A percentile compares a stretch with the other conserved stretches of the same genome.
phyloP scores from a whole-genome alignment of 2,888 invertebrate species.

The Cinara cedri region DNA sequence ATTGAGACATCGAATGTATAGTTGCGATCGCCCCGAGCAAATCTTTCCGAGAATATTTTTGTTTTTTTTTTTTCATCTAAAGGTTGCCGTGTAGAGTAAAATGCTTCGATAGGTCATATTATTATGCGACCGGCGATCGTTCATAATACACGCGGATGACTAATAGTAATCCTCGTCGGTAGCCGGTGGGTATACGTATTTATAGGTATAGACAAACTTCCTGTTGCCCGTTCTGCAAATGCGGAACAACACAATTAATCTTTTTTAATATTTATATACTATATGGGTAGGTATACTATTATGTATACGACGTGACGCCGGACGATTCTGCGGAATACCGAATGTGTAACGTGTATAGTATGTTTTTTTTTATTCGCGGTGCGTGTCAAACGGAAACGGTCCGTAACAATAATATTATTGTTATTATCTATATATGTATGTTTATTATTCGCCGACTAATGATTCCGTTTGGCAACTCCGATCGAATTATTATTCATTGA shows the following conservation, averaged over 20 bases:
- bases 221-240: conserved; percentile 32
- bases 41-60: background rate
- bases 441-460: background rate
- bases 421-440: too few species aligned
- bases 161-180: too few species aligned
- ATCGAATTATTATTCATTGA: background rate
- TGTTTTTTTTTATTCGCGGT: background rate
- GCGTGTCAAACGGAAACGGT: background rate
- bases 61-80: too few species aligned
- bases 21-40: background rate
- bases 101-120: too few species aligned
- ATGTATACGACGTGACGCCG: background rate
- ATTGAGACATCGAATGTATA: background rate
- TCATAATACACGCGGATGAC: too few species aligned
- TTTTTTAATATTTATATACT: too few species aligned
- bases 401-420: too few species aligned
- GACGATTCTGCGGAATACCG: background rate
- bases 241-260: conserved; percentile 44
- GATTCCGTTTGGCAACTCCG: too few species aligned
- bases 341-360: background rate
- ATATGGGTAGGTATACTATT: too few species aligned
- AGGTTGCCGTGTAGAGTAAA: too few species aligned
- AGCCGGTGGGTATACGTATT: too few species aligned
- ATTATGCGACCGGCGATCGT: too few species aligned
- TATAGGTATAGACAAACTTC: conserved; percentile 24